Conservation (phyloP, 1,140 invertebrate species). For the Scaptodrosophila lebanonensis region DNA sequence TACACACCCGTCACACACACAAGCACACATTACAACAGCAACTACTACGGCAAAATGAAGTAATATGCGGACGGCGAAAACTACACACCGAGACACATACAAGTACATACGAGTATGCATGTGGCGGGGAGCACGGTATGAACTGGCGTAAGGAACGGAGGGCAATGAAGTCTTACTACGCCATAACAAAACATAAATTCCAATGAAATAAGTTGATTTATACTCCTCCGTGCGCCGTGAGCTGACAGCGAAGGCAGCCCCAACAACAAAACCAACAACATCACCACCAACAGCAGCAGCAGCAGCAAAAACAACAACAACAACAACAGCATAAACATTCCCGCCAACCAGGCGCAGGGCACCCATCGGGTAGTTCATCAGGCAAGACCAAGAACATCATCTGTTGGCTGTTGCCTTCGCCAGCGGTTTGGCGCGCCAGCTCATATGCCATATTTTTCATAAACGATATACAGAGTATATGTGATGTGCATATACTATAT, state of each 20-base stretch:
- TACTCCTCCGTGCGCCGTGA: conserved; percentile 69
- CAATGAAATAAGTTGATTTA: conserved; percentile 76
- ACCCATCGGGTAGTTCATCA: not conserved
- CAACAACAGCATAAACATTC: no score
- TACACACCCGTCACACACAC: conserved; percentile 47
- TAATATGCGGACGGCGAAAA: conserved; percentile 37
- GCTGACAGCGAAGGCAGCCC: conserved; percentile 55
- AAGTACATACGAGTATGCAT: not conserved
- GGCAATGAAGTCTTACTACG: conserved; percentile 28
- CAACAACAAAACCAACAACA: conserved; percentile 22
- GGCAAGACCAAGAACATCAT: conserved; percentile 40
- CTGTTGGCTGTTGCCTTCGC: conserved; percentile 29
- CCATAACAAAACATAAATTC: conserved; percentile 75
- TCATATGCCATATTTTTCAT: conserved; percentile 74
- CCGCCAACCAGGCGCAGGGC: not conserved
- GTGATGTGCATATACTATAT: conserved; percentile 34
- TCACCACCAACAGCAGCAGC: conserved; percentile 1
- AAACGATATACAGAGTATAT: conserved; percentile 36
- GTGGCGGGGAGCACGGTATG: conserved; percentile 6
- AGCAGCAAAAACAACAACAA: conserved; percentile 11
- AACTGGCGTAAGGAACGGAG: conserved; percentile 10
- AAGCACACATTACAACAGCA: conserved; percentile 31
- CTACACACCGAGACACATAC: not conserved
- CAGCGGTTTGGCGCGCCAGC: conserved; percentile 17
- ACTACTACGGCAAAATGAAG: conserved; percentile 50